A percentile compares a stretch with the other conserved stretches of the same genome.
Conservation (phyloP, 2,797 vertebrate genomes). For the Enteromius trimaculatus region DNA sequence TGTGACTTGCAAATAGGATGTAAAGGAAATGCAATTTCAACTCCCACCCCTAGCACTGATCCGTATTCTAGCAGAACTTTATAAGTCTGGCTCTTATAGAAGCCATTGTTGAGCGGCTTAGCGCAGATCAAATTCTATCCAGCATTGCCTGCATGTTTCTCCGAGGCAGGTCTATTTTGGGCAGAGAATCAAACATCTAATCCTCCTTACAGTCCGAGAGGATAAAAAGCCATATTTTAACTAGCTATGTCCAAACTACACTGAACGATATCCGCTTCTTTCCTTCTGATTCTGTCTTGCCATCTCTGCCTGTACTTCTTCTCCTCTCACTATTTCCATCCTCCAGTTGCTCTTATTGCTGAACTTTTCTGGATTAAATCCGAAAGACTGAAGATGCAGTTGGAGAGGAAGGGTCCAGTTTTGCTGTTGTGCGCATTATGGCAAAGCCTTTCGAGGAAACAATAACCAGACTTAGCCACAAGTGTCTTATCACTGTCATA, state of each 20-base stretch:
- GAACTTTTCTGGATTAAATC: background rate
- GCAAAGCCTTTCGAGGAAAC: slow-evolving; percentile 7
- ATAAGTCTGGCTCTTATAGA: slow-evolving; percentile 7
- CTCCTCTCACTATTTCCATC: background rate
- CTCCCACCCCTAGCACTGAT: background rate
- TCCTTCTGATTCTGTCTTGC: slow-evolving; percentile 6
- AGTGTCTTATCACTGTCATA: slow-evolving; percentile 21
- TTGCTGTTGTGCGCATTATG: slow-evolving; percentile 15
- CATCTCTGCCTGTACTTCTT: background rate
- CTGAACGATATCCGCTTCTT: background rate
- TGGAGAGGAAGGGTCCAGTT: background rate
- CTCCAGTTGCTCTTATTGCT: background rate
- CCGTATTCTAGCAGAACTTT: slow-evolving; percentile 28
- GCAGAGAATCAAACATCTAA: slow-evolving; percentile 39
- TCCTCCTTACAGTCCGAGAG: slow-evolving; percentile 36
- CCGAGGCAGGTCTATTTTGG: slow-evolving; percentile 42
- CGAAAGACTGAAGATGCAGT: background rate
- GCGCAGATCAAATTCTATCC: slow-evolving; percentile 34
- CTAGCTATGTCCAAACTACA: slow-evolving; percentile 9
- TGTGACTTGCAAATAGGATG: slow-evolving; percentile 17
- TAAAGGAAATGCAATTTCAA: slow-evolving; percentile 26
- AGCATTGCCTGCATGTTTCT: slow-evolving; percentile 36
- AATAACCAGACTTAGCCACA: slow-evolving; percentile 10
- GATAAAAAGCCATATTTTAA: slow-evolving; percentile 38
- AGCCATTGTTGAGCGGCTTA: slow-evolving; percentile 30